Evolutionary conservation across 2,113 vertebrate genomes (phyloP), one percentile per base, ranked within the genome.

Genomic region (Polyodon spathula): DNA sequence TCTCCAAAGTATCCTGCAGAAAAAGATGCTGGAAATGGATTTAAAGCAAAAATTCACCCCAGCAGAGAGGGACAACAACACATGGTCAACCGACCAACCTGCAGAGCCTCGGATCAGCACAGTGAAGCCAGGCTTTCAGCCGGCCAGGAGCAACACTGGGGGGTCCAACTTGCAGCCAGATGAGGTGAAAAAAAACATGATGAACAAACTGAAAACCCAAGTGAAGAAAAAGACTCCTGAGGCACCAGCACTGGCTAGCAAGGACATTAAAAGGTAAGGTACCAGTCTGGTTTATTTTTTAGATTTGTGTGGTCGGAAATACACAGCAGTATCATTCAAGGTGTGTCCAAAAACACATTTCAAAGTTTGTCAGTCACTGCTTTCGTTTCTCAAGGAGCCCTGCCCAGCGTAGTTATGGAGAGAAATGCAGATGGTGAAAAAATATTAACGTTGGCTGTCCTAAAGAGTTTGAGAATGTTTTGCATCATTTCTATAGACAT

Each of bases 1-100:
- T 2, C 76, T 89, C 8, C 73, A 83, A 15, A 81, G 81, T 63
- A 89, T 89, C 69, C 62, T 89, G 54, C 84, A 89, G 54, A 87
- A 83, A 68, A 89, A 88, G 69, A 86, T 89, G 84, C 43, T 84
- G 46, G 85, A 88, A 69, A 85, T 89, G 81, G 86, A 85, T 61
- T 72, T 78, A 2, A 86, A 81, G 73, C 74, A 84, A 37, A 14
- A 37, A 12, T 41, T 44, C 10, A 56, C 61, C 4, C 76, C 80
- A 16, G n/a, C 57, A 4, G 81, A 86, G 37, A 40, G 66, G 0
- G 54, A 6, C 1, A 66, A 66, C 3, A 81, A 88, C 37, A 85
- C 86, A 9, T 89, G 86, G 86, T 77, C 70, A 5, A 14, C 56
- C 10, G 55, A 76, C 1, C 6, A 64, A 58, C 70, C 75, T 6